Evolutionary conservation across 1,140 invertebrate genomes (phyloP), one percentile per base, ranked within the genome.

Genomic region (Listronotus oregonensis): DNA sequence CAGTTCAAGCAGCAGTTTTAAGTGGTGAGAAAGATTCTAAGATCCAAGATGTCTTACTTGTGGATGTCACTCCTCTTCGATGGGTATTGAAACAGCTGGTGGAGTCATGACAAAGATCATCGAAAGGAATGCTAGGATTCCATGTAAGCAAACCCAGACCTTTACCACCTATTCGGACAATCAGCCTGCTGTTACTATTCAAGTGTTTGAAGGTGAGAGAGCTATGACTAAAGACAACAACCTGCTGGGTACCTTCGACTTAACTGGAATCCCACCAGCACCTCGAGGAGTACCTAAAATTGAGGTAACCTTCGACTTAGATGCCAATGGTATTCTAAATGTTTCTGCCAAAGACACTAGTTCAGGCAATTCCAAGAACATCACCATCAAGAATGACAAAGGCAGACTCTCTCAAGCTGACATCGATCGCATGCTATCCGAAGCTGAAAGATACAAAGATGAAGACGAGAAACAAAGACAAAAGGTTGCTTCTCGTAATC

Each of bases 1-100:
- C 87, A 6, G 83, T 88, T 4, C 86, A 92, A 51, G 90, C 90
- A 49, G 85, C 85, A 50, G 90, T 92, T 68, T 77, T 92, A 12
- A 79, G 78, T 14, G 83, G 85, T 3, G 79, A 85, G 50, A 74
- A 80, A 64, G 80, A 81, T 0, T 27, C 21, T 5, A 27, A 27
- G 21, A 27, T 27, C 21, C 21, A 27, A 27, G 21, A 27, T 27
- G 21, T 27, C 21, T 5, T 27, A 3, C 21, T 27, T 27, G 21
- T 44, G 46, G 69, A 71, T 18, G 69, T 71, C 2, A 64, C 66
- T 17, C 69, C 69, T 12, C 43, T 71, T 71, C 69, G 6, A 31
- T 71, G 44, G 81, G 82, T 8, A 81, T 82, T 42, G 81, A 83
- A 70, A 82, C 81, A 8, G 80, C 75, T 18, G 78, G 78, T 17